Evolutionary conservation across 2,113 vertebrate species (phyloP).

Genomic region (Callorhinus ursinus): DNA sequence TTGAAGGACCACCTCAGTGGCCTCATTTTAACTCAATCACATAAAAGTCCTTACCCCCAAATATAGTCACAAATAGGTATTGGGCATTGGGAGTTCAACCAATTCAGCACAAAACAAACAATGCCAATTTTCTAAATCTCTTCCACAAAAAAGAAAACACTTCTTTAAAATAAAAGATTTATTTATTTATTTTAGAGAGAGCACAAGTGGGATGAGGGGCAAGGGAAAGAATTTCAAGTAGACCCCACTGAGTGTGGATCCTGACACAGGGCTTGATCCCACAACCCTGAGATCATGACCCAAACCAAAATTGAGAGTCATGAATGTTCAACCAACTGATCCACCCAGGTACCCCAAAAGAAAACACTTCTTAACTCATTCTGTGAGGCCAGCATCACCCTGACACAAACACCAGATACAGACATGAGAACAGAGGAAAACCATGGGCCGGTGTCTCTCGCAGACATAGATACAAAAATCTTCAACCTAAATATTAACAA

Average conservation of each 20-base stretch:
- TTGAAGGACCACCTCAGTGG: no score
- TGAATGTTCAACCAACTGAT: background rate
- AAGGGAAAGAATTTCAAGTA: background rate
- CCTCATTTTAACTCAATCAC: background rate
- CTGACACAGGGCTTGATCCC: background rate
- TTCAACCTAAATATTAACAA: background rate
- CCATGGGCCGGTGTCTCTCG: background rate
- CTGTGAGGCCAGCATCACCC: background rate
- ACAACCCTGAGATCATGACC: background rate
- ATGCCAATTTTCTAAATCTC: background rate
- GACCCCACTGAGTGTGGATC: background rate
- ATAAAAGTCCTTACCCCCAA: background rate
- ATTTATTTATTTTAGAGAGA: background rate
- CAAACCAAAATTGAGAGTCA: background rate
- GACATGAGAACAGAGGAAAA: background rate
- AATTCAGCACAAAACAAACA: background rate
- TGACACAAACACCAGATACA: background rate
- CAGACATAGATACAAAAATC: background rate
- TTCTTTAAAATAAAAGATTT: background rate
- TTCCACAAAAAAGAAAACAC: background rate
- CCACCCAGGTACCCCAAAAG: background rate
- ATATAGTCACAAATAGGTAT: background rate
- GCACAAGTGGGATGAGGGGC: background rate
- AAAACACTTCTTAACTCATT: background rate
- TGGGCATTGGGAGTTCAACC: fast-evolving